A percentile compares a stretch with the other conserved stretches of the same genome.
Conservation (phyloP, 2,888 invertebrate genomes). For the Ferrisia virgata region DNA sequence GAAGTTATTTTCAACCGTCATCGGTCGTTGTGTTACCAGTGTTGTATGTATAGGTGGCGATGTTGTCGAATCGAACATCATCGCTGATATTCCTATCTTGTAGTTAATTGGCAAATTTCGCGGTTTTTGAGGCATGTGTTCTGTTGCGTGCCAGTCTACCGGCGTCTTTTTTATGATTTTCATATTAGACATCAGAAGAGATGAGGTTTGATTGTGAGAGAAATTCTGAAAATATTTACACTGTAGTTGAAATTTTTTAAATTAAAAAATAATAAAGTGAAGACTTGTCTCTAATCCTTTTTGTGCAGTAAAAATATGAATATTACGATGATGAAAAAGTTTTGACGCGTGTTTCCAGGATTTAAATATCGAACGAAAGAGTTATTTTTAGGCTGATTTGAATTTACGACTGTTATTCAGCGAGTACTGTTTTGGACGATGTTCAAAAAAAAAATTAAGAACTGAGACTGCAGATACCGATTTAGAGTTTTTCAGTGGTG, state of each 20-base stretch:
- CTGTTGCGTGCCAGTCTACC: background rate
- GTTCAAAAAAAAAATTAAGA: background rate
- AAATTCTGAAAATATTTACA: too few species aligned
- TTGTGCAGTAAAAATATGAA: too few species aligned
- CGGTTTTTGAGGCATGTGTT: background rate
- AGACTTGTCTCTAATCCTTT: too few species aligned
- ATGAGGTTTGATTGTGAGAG: too few species aligned
- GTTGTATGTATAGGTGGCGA: background rate
- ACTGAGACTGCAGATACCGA: background rate
- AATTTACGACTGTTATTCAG: background rate
- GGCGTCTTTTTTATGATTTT: too few species aligned
- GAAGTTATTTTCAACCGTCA: background rate
- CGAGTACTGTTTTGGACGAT: background rate
- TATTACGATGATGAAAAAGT: too few species aligned
- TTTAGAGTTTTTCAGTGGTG: background rate
- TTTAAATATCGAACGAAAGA: background rate
- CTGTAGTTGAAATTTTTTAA: too few species aligned
- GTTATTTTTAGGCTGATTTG: background rate
- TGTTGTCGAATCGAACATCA: background rate
- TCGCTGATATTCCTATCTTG: background rate
- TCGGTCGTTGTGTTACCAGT: background rate
- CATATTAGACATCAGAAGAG: too few species aligned
- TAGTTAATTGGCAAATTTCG: background rate
- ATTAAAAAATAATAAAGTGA: too few species aligned
- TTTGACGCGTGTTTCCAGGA: background rate